Percentiles rank a stretch among this genome's conserved stretches.
Conservation (phyloP, 2,113 vertebrate genomes). For the Clarias gariepinus region DNA sequence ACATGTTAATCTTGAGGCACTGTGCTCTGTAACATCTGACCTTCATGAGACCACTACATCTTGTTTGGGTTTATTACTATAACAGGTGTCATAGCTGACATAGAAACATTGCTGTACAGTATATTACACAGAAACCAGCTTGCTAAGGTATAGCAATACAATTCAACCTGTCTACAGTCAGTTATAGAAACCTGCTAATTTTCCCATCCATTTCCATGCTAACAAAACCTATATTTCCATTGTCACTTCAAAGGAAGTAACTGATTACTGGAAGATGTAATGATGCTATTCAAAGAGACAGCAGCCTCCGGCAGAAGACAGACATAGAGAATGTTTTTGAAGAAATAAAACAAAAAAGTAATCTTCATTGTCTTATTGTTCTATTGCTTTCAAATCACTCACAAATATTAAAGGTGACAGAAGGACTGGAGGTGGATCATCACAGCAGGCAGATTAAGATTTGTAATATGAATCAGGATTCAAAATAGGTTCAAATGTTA, state of each 20-base stretch:
- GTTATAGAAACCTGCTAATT: neutral
- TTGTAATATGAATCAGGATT: slow-evolving; percentile 29
- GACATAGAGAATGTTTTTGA: neutral
- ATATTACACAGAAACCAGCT: neutral
- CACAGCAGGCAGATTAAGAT: slow-evolving; percentile 4
- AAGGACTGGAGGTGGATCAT: slow-evolving; percentile 6
- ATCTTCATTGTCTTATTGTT: slow-evolving; percentile 26
- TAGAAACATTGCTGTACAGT: neutral
- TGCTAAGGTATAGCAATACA: too few relatives aligned
- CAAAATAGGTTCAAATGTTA: slow-evolving; percentile 10
- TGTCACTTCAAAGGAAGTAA: slow-evolving; percentile 22
- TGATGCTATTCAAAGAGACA: neutral
- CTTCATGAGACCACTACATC: neutral
- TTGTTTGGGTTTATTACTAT: neutral
- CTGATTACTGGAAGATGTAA: slow-evolving; percentile 7
- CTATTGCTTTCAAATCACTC: neutral
- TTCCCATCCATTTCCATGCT: neutral
- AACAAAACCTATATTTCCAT: slow-evolving; percentile 11
- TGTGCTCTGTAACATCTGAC: neutral
- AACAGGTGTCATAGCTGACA: slow-evolving; percentile 18
- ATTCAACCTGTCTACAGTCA: neutral
- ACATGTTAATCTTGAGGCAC: neutral
- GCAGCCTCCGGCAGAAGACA: neutral
- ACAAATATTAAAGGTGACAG: slow-evolving; percentile 23
- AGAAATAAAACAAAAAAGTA: slow-evolving; percentile 29